phyloP scores from a whole-genome alignment of 35 echinoderm and acorn worm species.

The Apostichopus japonicus region DNA sequence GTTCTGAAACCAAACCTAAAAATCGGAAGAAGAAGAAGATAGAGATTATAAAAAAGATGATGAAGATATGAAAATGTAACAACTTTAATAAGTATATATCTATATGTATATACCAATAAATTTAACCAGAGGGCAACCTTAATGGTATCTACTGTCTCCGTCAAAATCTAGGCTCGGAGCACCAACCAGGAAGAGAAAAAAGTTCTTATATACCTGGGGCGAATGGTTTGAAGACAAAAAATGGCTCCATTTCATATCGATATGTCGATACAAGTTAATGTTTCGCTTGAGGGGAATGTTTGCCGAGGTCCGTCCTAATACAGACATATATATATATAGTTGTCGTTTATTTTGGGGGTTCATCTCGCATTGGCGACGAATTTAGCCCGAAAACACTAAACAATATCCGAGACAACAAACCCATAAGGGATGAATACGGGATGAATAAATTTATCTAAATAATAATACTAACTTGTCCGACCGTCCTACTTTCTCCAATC shows the following conservation, averaged over 20 bases:
- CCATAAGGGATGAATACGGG: not conserved
- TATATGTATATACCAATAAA: not conserved
- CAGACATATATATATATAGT: not conserved
- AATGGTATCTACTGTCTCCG: not conserved
- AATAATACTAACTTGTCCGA: not conserved
- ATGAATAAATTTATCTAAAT: constrained; percentile 48
- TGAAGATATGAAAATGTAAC: constrained; percentile 19
- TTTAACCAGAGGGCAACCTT: constrained; percentile 2
- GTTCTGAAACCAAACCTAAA: constrained; percentile 99
- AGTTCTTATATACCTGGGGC: not conserved
- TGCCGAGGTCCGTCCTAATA: not conserved
- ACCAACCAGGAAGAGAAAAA: not conserved
- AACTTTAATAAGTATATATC: not conserved
- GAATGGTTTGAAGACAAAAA: constrained; percentile 11
- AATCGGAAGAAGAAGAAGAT: constrained; percentile 16
- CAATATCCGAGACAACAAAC: constrained; percentile 18
- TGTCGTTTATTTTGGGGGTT: not conserved
- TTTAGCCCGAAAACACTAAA: constrained; percentile 41
- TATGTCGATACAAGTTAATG: constrained; percentile 23
- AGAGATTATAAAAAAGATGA: constrained; percentile 18
- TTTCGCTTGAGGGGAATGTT: constrained; percentile 17
- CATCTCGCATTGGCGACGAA: not conserved
- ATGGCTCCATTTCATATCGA: constrained; percentile 48
- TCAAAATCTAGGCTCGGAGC: not conserved
- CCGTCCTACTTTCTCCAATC: constrained; percentile 17